Conservation (phyloP, 2,888 invertebrate species). For the Cosmorhoe ocellata region DNA sequence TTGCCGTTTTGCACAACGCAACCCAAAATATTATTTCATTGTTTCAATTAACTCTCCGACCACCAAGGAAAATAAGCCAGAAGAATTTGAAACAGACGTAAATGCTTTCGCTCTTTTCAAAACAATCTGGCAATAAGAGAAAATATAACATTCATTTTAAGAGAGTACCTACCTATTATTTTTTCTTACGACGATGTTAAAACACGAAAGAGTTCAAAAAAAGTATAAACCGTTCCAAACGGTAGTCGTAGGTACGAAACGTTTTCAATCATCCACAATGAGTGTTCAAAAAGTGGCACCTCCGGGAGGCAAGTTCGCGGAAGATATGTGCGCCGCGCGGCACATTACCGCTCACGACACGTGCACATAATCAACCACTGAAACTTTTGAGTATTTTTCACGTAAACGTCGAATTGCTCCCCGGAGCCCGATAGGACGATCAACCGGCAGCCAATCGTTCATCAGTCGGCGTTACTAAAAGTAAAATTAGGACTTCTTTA, state of each 20-base stretch:
- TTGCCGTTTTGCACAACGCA: conserved; percentile 35
- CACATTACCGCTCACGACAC: conserved; percentile 38
- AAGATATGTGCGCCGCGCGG: conserved; percentile 35
- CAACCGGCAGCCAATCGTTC: conserved; percentile 25
- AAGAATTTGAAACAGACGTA: conserved; percentile 26
- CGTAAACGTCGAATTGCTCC: conserved; percentile 32
- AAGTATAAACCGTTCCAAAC: conserved; percentile 22
- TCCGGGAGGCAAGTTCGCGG: conserved; percentile 31
- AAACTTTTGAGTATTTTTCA: conserved; percentile 36
- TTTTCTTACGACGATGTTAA: background rate
- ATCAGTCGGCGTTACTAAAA: conserved; percentile 25
- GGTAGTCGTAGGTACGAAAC: conserved; percentile 24
- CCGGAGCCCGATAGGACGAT: conserved; percentile 18
- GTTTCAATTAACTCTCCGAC: conserved; percentile 34
- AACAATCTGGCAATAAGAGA: conserved; percentile 5
- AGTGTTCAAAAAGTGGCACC: conserved; percentile 36
- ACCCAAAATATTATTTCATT: conserved; percentile 33
- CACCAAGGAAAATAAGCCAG: conserved; percentile 28
- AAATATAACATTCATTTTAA: conserved; percentile 8
- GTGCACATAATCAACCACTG: conserved; percentile 44
- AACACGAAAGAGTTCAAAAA: conserved; percentile 6
- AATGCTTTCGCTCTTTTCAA: conserved; percentile 3
- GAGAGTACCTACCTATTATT: background rate
- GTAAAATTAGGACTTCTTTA: conserved; percentile 19
- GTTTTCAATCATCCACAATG: conserved; percentile 38